Percentiles rank a stretch among this genome's conserved stretches.
Evolutionary conservation across 2,888 invertebrate genomes (phyloP).

Genomic region (Watsonalla cultraria): DNA sequence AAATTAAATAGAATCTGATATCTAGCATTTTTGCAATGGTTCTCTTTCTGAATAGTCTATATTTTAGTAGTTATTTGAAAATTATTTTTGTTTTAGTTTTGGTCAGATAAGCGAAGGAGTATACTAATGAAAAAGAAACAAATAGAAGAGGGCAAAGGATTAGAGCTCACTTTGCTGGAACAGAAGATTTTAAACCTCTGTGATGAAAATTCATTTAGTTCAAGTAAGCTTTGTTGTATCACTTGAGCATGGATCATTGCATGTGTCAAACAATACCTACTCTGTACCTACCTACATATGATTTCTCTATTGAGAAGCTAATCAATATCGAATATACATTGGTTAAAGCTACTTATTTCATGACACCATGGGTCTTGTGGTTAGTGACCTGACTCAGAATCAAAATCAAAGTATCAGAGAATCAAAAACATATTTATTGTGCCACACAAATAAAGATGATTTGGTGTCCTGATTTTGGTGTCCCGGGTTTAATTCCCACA

Average conservation of each 20-base stretch:
- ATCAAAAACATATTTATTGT: too few species aligned
- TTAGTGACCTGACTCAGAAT: too few species aligned
- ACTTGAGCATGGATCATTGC: too few species aligned
- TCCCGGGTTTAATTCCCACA: too few species aligned
- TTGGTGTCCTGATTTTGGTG: too few species aligned
- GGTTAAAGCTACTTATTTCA: too few species aligned
- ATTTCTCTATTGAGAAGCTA: too few species aligned
- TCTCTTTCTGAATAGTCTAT: conserved; percentile 5
- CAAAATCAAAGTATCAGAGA: too few species aligned
- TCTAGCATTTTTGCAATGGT: background rate
- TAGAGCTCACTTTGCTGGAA: conserved; percentile 43
- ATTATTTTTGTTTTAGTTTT: conserved; percentile 46
- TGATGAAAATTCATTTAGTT: conserved; percentile 27
- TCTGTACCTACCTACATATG: too few species aligned
- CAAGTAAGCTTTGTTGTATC: conserved; percentile 33
- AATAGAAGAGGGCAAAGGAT: conserved; percentile 48
- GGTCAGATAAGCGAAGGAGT: conserved; percentile 59
- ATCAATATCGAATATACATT: too few species aligned
- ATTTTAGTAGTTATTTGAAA: background rate
- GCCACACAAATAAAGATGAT: too few species aligned
- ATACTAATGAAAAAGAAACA: conserved; percentile 50
- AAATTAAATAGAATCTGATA: background rate
- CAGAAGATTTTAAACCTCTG: conserved; percentile 47
- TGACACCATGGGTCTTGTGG: too few species aligned
- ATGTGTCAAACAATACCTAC: conserved; percentile 1